These are phyloP conservation scores for Anagyrus pseudococci DNA, from an alignment of 2,888 invertebrate genomes.

Conservation along the genomic window DNA sequence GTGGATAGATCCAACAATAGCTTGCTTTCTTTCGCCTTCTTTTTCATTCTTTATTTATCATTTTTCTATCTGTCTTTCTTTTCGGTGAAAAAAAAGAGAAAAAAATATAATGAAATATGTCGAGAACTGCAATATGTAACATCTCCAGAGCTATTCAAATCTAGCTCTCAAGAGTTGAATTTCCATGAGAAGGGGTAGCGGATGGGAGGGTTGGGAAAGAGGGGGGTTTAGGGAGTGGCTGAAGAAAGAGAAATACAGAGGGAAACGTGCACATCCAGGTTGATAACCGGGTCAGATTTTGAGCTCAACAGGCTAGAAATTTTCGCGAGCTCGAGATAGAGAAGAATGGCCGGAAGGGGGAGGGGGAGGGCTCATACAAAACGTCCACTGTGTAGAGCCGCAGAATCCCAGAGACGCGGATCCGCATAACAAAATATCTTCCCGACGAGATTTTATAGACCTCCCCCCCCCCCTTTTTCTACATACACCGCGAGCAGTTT, in stretches of 20 bases:
- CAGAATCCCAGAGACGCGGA: conserved; percentile 1
- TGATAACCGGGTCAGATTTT: conserved; percentile 28
- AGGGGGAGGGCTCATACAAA: neutral
- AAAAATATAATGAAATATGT: no score
- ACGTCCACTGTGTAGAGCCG: neutral
- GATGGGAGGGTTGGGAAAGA: no score
- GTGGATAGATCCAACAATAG: no score
- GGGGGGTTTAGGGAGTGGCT: no score
- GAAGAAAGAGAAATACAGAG: neutral
- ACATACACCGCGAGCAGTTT: neutral
- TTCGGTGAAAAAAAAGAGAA: no score
- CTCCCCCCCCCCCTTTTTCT: conserved; percentile 1
- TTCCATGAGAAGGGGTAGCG: neutral
- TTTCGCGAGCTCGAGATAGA: neutral
- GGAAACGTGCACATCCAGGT: neutral
- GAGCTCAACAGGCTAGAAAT: conserved; percentile 18
- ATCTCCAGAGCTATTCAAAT: no score
- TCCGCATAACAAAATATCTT: conserved; percentile 25
- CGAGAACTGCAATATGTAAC: no score
- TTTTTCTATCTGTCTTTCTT: no score
- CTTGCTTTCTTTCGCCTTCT: no score
- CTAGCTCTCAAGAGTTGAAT: neutral
- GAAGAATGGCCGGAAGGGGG: no score
- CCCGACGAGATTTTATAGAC: neutral
- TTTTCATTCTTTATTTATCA: no score